Evolutionary conservation across 2,797 vertebrate genomes (phyloP).

Genomic region (Mus spretus): DNA sequence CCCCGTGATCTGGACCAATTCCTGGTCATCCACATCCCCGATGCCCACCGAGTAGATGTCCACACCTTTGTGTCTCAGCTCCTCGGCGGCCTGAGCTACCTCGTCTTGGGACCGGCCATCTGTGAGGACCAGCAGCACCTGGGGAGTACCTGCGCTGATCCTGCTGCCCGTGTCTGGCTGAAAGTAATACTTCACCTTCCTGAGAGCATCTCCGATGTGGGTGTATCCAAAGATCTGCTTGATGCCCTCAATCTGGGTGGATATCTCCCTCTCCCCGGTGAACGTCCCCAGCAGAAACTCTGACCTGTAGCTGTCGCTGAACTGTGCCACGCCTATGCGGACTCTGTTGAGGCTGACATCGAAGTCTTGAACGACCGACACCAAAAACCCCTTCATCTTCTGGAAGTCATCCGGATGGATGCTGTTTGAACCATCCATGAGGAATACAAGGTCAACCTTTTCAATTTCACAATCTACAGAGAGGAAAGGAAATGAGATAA

Average conservation of each 20-base stretch:
- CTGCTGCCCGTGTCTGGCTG: constrained; percentile 78
- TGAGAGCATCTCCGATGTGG: constrained; percentile 75
- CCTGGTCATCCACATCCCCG: constrained; percentile 76
- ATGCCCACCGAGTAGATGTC: constrained; percentile 84
- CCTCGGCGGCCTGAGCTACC: constrained; percentile 77
- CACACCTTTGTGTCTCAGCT: constrained; percentile 81
- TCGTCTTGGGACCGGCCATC: constrained; percentile 83
- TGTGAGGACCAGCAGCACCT: constrained; percentile 85
- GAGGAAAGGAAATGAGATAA: background rate
- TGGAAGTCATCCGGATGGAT: constrained; percentile 80
- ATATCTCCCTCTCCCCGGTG: constrained; percentile 55
- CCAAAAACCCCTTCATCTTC: constrained; percentile 84
- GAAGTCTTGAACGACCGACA: constrained; percentile 76
- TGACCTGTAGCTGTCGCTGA: constrained; percentile 67
- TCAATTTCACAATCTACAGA: constrained; percentile 84
- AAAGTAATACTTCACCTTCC: constrained; percentile 79
- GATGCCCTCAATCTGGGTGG: constrained; percentile 76
- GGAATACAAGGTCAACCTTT: constrained; percentile 86
- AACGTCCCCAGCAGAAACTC: constrained; percentile 79
- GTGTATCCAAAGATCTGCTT: constrained; percentile 78
- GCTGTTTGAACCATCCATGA: constrained; percentile 87
- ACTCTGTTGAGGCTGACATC: constrained; percentile 70
- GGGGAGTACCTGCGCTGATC: constrained; percentile 74
- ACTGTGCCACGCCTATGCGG: constrained; percentile 84
- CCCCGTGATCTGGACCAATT: constrained; percentile 85